These are phyloP conservation scores for Oasisia sp. DNA, from an alignment of 2,888 invertebrate species.

Conservation along the genomic window DNA sequence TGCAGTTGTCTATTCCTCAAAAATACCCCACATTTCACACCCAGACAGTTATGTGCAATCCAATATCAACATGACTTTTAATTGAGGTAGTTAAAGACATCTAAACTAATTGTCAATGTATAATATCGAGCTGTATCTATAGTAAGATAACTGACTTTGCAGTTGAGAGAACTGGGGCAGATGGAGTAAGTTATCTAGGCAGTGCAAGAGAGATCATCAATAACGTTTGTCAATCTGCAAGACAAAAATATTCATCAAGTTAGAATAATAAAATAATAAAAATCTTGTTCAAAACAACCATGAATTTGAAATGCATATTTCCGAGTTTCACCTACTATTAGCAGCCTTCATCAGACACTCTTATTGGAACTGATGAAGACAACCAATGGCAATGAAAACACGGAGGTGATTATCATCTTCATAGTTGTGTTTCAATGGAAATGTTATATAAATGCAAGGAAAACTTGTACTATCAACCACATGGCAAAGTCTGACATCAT, in stretches of 20 bases:
- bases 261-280: too few relatives aligned
- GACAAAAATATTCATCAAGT: too few relatives aligned
- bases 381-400: too few relatives aligned
- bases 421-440: too few relatives aligned
- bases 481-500: neutral
- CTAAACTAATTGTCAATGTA: neutral
- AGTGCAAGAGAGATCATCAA: neutral
- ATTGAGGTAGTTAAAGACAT: neutral
- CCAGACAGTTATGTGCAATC: neutral
- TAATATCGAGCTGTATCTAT: neutral
- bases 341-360: too few relatives aligned
- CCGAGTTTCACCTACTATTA: too few relatives aligned
- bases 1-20: neutral
- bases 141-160: neutral
- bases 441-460: neutral
- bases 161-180: neutral
- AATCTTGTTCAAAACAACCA: too few relatives aligned
- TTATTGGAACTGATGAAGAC: too few relatives aligned
- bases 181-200: neutral
- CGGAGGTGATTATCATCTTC: too few relatives aligned
- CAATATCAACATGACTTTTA: neutral
- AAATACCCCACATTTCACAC: neutral
- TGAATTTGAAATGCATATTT: too few relatives aligned
- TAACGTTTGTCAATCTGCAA: too few relatives aligned
- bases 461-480: neutral